These are phyloP conservation scores for Oreocharis arfaki DNA, from an alignment of 2,113 vertebrate species.

Conservation along the genomic window DNA sequence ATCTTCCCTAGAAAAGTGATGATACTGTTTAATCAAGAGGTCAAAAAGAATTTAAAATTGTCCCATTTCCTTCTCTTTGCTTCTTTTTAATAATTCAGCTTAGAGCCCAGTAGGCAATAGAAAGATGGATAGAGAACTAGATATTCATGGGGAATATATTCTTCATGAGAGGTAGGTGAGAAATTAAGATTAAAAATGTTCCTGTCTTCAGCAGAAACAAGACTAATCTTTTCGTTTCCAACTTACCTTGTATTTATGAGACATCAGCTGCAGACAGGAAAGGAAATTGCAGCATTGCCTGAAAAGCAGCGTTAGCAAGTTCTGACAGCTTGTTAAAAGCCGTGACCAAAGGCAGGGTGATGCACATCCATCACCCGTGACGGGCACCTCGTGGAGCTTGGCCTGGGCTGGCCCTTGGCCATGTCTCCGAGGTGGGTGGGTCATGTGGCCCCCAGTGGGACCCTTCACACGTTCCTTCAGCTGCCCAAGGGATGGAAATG, in stretches of 20 bases:
- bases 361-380: neutral
- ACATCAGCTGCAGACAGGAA: constrained; percentile 1
- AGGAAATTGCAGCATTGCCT: constrained; percentile 7
- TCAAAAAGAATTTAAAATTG: neutral
- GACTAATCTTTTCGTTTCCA: constrained; percentile 12
- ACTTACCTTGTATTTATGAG: constrained; percentile 39
- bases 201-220: neutral
- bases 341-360: neutral
- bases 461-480: neutral
- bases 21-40: constrained; percentile 5
- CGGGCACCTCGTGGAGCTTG: neutral
- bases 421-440: neutral
- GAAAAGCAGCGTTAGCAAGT: neutral
- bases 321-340: constrained; percentile 38
- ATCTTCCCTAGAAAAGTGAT: neutral
- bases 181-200: constrained; percentile 36
- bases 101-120: neutral
- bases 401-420: neutral
- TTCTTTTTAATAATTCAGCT: neutral
- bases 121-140: neutral
- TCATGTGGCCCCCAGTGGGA: neutral
- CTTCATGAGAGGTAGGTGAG: neutral
- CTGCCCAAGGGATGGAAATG: neutral
- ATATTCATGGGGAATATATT: neutral
- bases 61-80: constrained; percentile 2